phyloP scores from a whole-genome alignment of 2,797 vertebrate genomes.

The Anguilla megastoma region DNA sequence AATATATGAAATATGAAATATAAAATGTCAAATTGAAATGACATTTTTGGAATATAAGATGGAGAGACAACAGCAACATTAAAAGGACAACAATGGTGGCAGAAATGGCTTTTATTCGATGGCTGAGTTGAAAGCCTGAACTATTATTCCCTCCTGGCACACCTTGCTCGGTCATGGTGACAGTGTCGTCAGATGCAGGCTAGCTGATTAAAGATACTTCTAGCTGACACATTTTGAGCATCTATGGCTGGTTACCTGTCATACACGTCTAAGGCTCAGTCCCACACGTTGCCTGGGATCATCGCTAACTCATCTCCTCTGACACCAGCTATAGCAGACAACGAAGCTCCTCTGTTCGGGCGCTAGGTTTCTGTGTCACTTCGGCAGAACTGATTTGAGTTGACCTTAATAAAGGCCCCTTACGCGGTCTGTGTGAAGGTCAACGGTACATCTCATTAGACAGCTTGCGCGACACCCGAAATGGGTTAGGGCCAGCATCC shows the following conservation, averaged over 20 bases:
- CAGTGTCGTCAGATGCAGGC: slow-evolving; percentile 24
- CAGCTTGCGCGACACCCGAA: neutral
- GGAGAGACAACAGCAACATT: too few species aligned
- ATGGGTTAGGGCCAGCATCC: neutral
- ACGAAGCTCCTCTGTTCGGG: neutral
- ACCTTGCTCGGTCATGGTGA: slow-evolving; percentile 25
- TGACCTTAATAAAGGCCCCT: neutral
- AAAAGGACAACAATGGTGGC: neutral
- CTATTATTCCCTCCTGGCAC: neutral
- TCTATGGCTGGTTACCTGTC: slow-evolving; percentile 61
- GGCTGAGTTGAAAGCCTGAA: neutral
- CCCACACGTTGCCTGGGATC: slow-evolving; percentile 41
- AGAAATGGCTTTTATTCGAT: neutral
- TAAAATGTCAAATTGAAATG: too few species aligned
- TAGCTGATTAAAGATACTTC: slow-evolving; percentile 50
- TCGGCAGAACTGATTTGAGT: neutral
- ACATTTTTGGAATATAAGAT: too few species aligned
- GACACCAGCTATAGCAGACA: neutral
- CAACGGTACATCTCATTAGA: neutral
- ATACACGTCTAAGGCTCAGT: slow-evolving; percentile 54
- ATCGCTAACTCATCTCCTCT: neutral
- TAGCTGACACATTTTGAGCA: slow-evolving; percentile 54
- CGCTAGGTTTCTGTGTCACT: neutral
- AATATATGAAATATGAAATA: too few species aligned
- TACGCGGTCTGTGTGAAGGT: neutral